These are phyloP conservation scores for Drosophila cognata DNA, from an alignment of 2,888 invertebrate species.

Conservation along the genomic window DNA sequence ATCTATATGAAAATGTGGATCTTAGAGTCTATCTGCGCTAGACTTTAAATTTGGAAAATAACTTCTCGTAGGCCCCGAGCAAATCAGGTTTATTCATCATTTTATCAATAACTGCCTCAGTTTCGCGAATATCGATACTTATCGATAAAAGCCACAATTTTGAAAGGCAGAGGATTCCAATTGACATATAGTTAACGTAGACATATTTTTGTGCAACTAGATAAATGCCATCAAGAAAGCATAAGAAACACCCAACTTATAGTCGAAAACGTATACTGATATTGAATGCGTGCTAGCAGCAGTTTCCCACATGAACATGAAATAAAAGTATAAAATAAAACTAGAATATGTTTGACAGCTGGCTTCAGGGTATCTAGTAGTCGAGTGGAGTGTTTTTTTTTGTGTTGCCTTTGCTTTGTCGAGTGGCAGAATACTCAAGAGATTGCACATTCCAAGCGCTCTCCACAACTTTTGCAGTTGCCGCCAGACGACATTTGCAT, in stretches of 20 bases:
- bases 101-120: background rate
- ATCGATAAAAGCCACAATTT: background rate
- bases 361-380: background rate
- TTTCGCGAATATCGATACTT: background rate
- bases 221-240: background rate
- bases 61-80: background rate
- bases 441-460: slow-evolving; percentile 53
- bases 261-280: background rate
- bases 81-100: background rate
- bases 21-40: background rate
- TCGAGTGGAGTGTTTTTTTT: background rate
- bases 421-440: slow-evolving; percentile 36
- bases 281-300: too few relatives aligned
- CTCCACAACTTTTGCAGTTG: slow-evolving; percentile 22
- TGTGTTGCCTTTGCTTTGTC: slow-evolving; percentile 12
- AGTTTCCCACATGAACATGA: background rate
- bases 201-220: background rate
- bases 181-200: background rate
- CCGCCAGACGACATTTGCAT: slow-evolving; percentile 55
- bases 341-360: background rate
- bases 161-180: background rate
- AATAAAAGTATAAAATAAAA: background rate
- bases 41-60: background rate
- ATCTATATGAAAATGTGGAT: background rate
- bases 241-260: background rate